Conservation (phyloP, 2,888 invertebrate genomes). For the Selenia dentaria region DNA sequence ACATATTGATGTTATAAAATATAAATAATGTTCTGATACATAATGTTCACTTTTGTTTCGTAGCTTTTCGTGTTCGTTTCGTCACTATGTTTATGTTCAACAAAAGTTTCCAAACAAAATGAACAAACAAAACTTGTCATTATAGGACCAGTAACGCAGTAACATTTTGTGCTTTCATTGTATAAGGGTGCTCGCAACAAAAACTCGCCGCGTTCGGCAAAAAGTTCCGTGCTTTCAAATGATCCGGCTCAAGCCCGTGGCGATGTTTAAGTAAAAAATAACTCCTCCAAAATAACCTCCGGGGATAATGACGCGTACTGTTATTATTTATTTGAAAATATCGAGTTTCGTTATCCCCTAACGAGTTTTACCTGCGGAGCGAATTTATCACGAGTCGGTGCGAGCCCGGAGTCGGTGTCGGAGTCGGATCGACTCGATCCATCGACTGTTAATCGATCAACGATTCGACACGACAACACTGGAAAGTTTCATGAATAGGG, state of each 20-base stretch:
- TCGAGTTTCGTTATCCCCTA: slow-evolving; percentile 28
- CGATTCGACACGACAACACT: slow-evolving; percentile 31
- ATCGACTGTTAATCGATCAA: slow-evolving; percentile 32
- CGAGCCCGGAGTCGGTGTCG: neutral
- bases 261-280: slow-evolving; percentile 14
- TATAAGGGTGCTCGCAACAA: slow-evolving; percentile 7
- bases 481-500: slow-evolving; percentile 17
- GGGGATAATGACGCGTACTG: slow-evolving; percentile 11
- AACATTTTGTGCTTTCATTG: neutral
- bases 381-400: slow-evolving; percentile 16
- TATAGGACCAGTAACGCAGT: neutral
- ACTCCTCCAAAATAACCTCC: too few species aligned
- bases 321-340: slow-evolving; percentile 30
- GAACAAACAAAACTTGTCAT: neutral
- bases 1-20: too few species aligned
- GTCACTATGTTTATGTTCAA: too few species aligned
- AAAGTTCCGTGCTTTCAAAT: slow-evolving; percentile 12
- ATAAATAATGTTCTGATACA: too few species aligned
- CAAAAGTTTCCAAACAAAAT: slow-evolving; percentile 1
- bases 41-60: too few species aligned
- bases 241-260: slow-evolving; percentile 7
- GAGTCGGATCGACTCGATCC: slow-evolving; percentile 8
- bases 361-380: slow-evolving; percentile 21
- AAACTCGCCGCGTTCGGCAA: slow-evolving; percentile 1
- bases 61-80: too few species aligned